Conservation (phyloP, 2,797 vertebrate species). For the Cephalopachus bancanus region DNA sequence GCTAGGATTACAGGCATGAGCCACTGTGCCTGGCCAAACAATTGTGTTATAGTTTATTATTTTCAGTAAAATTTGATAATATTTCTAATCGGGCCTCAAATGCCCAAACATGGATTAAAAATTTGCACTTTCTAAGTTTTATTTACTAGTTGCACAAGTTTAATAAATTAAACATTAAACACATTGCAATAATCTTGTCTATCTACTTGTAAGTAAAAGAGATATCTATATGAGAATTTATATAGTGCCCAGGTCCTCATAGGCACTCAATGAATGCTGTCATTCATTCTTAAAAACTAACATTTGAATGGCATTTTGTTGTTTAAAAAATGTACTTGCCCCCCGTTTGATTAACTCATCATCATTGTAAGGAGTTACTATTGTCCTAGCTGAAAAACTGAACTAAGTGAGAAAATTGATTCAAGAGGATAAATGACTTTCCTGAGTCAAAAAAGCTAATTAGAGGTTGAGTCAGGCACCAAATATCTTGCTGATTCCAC, state of each 20-base stretch:
- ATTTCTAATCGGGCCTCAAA: background rate
- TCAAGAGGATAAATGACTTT: constrained; percentile 32
- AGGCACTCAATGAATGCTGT: background rate
- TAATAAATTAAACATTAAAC: background rate
- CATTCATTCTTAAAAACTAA: background rate
- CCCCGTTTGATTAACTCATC: background rate
- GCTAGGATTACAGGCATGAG: no score
- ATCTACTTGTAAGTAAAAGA: background rate
- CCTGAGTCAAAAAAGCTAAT: constrained; percentile 43
- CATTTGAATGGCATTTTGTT: background rate
- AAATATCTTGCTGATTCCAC: background rate
- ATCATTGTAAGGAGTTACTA: background rate
- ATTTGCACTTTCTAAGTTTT: constrained; percentile 23
- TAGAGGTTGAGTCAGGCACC: background rate
- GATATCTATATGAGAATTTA: background rate
- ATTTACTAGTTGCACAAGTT: background rate
- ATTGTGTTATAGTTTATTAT: background rate
- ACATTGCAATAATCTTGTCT: background rate
- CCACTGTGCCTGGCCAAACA: no score
- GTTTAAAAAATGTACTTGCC: background rate
- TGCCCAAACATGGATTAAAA: background rate
- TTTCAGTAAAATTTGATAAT: constrained; percentile 4
- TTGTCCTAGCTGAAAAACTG: constrained; percentile 17
- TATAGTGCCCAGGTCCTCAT: background rate
- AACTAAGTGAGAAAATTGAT: constrained; percentile 58